phyloP scores from a whole-genome alignment of 92 coral and sea anemone genomes.

The Micromussa lordhowensis region DNA sequence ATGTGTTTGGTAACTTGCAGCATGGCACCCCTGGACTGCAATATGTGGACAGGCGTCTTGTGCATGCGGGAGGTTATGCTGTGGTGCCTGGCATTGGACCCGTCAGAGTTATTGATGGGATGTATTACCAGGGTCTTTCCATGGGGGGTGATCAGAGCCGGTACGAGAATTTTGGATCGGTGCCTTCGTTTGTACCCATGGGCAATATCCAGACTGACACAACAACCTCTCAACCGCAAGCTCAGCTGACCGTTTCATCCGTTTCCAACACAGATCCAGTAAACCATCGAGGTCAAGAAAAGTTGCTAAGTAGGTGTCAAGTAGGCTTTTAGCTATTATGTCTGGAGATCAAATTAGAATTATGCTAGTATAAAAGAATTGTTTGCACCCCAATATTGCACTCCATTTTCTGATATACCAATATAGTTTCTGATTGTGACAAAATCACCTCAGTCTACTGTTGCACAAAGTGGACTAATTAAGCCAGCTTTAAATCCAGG shows the following conservation, averaged over 20 bases:
- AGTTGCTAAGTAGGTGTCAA: constrained; percentile 75
- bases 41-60: constrained; percentile 74
- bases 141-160: constrained; percentile 82
- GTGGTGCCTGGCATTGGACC: constrained; percentile 89
- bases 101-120: constrained; percentile 78
- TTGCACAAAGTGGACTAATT: constrained; percentile 18
- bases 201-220: constrained; percentile 64
- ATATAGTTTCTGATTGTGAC: constrained; percentile 23
- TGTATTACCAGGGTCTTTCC: constrained; percentile 85
- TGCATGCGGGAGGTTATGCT: constrained; percentile 75
- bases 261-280: constrained; percentile 44
- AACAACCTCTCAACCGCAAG: constrained; percentile 50
- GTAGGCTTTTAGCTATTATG: constrained; percentile 32
- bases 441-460: constrained; percentile 1
- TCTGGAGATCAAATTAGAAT: constrained; percentile 31
- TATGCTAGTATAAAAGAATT: constrained; percentile 11
- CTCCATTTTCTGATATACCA: constrained; percentile 5
- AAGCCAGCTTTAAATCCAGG: constrained; percentile 5
- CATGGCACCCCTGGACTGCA: constrained; percentile 65
- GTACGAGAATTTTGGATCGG: constrained; percentile 83
- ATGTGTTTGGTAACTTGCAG: constrained; percentile 50
- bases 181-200: constrained; percentile 75
- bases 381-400: constrained; percentile 14
- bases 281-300: constrained; percentile 69
- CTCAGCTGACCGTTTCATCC: constrained; percentile 40